phyloP scores from a whole-genome alignment of 2,113 vertebrate species.

The Elachura formosa region DNA sequence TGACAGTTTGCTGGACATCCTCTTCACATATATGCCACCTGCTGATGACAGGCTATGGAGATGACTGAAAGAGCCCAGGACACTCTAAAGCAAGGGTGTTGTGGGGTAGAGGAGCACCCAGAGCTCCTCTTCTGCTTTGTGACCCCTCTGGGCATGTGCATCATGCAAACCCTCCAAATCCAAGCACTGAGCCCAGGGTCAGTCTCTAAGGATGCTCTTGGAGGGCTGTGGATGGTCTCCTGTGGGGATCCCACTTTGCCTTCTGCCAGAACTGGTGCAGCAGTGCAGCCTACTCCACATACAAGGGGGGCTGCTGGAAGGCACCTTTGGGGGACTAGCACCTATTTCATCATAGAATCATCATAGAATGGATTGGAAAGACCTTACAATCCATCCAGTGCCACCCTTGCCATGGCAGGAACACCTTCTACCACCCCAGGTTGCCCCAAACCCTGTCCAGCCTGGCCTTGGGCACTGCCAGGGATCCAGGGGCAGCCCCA shows the following conservation, averaged over 20 bases:
- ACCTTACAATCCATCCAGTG: rapidly evolving
- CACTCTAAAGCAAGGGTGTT: neutral
- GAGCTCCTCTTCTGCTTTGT: neutral
- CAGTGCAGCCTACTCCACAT: neutral
- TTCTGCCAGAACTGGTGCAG: neutral
- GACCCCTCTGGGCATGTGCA: too few species aligned
- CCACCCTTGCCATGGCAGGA: neutral
- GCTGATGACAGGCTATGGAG: rapidly evolving
- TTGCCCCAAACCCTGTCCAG: rapidly evolving
- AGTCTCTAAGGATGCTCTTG: neutral
- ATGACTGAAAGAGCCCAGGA: neutral
- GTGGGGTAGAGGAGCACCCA: neutral
- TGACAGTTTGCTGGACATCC: neutral
- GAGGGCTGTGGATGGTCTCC: neutral
- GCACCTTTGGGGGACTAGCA: neutral
- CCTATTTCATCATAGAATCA: neutral
- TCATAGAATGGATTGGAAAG: neutral
- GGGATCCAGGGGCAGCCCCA: neutral
- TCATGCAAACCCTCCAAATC: too few species aligned
- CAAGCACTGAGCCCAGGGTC: rapidly evolving
- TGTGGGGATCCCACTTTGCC: rapidly evolving
- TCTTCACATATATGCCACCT: neutral
- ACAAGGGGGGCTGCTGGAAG: neutral
- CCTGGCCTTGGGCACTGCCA: neutral
- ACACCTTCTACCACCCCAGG: neutral